Percentiles rank a stretch among this genome's conserved stretches.
These are phyloP conservation scores for Mimas tiliae DNA, from an alignment of 2,888 invertebrate species.

Conservation along the genomic window DNA sequence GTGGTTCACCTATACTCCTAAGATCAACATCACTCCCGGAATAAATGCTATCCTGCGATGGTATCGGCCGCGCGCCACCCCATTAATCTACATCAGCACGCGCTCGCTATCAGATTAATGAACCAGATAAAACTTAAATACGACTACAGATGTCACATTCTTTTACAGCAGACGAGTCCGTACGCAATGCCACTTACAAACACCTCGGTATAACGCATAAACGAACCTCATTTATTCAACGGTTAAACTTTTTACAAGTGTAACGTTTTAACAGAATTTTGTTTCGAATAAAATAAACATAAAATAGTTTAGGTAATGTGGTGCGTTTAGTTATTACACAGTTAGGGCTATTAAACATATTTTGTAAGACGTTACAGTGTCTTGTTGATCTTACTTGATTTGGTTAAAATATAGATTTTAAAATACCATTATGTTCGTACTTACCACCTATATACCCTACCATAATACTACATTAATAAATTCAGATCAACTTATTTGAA, in stretches of 20 bases:
- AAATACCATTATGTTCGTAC: neutral
- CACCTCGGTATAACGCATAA: conserved; percentile 5
- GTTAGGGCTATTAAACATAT: neutral
- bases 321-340: conserved; percentile 11
- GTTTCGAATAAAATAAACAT: conserved; percentile 24
- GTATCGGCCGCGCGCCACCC: conserved; percentile 76
- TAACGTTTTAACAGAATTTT: conserved; percentile 24
- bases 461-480: neutral
- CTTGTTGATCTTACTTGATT: neutral
- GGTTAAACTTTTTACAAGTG: conserved; percentile 18
- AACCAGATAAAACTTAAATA: conserved; percentile 81
- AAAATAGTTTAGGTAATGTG: conserved; percentile 9
- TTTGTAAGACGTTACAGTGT: neutral
- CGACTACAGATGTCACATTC: conserved; percentile 75
- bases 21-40: conserved; percentile 74
- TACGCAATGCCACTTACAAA: conserved; percentile 12
- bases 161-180: conserved; percentile 34
- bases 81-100: conserved; percentile 84
- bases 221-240: conserved; percentile 16
- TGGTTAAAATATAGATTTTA: neutral
- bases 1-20: conserved; percentile 43
- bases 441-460: no score
- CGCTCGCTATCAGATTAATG: conserved; percentile 79
- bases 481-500: neutral
- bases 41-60: conserved; percentile 71